Evolutionary conservation across 2,797 vertebrate genomes (phyloP).

Genomic region (Hybognathus amarus): DNA sequence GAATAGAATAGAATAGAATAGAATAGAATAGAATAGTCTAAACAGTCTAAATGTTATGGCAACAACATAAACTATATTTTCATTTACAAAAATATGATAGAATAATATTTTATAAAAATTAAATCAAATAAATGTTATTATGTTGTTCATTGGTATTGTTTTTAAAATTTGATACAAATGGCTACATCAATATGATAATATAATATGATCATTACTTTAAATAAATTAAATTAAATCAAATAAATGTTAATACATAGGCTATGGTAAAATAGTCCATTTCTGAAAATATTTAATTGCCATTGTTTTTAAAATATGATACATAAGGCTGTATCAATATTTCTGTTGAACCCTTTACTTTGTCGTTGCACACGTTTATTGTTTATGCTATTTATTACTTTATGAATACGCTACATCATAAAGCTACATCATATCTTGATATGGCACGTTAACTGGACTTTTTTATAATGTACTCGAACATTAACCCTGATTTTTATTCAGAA

Average conservation of each 20-base stretch:
- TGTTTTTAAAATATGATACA: background rate
- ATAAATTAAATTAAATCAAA: background rate
- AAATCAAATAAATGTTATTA: no score
- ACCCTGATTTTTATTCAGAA: background rate
- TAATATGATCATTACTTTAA: background rate
- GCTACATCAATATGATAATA: background rate
- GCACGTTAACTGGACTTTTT: background rate
- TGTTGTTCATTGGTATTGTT: no score
- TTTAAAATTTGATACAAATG: background rate
- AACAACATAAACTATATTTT: background rate
- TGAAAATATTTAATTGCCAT: background rate
- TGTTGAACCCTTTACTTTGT: background rate
- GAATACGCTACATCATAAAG: no score
- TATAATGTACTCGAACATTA: background rate
- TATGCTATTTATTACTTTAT: background rate
- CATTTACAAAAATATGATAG: background rate
- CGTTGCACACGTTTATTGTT: background rate
- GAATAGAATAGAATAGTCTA: no score
- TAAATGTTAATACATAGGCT: no score
- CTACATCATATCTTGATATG: background rate
- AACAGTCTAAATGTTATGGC: background rate
- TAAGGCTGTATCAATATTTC: background rate
- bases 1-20: no score
- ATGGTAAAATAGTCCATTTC: no score
- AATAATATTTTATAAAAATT: background rate